A percentile compares a stretch with the other conserved stretches of the same genome.
Conservation (phyloP, 2,888 invertebrate genomes). For the Hipparchia sbordonii region DNA sequence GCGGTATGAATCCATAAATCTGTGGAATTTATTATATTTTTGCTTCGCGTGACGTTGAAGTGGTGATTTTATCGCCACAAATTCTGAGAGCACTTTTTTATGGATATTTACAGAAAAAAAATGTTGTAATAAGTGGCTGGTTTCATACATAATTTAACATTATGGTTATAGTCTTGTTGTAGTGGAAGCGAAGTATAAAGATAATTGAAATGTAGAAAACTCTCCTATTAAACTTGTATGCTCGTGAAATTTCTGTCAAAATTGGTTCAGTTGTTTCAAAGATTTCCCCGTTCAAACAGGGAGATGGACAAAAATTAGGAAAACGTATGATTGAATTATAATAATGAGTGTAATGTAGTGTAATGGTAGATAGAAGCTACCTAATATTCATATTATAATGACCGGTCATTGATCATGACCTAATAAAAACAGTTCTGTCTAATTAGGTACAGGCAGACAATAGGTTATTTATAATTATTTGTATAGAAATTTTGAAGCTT, state of each 20-base stretch:
- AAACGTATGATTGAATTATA: too few relatives aligned
- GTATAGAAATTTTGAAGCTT: too few relatives aligned
- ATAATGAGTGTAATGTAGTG: too few relatives aligned
- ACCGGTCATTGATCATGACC: too few relatives aligned
- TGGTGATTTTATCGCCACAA: slow-evolving; percentile 15
- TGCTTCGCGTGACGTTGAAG: slow-evolving; percentile 16
- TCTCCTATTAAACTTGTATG: too few relatives aligned
- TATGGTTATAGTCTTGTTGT: slow-evolving; percentile 10
- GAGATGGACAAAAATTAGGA: too few relatives aligned
- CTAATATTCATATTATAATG: too few relatives aligned
- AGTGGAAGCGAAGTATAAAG: not conserved
- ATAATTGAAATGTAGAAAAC: too few relatives aligned
- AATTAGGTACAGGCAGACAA: too few relatives aligned
- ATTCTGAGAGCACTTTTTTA: slow-evolving; percentile 1
- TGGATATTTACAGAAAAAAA: slow-evolving; percentile 1
- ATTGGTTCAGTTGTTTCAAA: not conserved
- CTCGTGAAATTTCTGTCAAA: not conserved
- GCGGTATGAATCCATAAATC: slow-evolving; percentile 18
- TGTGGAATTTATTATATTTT: slow-evolving; percentile 23
- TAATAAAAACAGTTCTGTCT: too few relatives aligned
- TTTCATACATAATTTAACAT: slow-evolving; percentile 8
- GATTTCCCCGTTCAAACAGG: not conserved
- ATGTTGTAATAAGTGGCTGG: not conserved
- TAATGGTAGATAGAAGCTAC: too few relatives aligned
- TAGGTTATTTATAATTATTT: too few relatives aligned